Evolutionary conservation across 2,113 vertebrate species (phyloP).

Genomic region (Theristicus caerulescens): DNA sequence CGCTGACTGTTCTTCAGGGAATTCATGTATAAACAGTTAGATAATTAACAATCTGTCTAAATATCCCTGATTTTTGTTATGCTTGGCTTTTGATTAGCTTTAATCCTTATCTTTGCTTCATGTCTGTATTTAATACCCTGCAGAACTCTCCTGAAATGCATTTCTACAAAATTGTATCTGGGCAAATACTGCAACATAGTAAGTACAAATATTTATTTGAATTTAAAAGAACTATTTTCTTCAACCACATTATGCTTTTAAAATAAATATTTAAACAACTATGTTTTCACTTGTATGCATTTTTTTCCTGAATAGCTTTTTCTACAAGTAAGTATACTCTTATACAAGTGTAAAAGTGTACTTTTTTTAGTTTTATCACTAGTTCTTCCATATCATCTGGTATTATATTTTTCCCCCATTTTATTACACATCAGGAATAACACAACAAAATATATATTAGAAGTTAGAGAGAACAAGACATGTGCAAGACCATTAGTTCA

Average conservation of each 20-base stretch:
- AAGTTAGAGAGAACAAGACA: not conserved
- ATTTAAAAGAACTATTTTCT: not conserved
- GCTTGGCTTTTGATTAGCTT: conserved; percentile 11
- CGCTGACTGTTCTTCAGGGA: not conserved
- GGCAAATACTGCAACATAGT: not conserved
- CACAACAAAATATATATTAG: not conserved
- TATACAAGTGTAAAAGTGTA: not conserved
- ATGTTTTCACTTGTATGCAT: not conserved
- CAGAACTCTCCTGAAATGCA: not conserved
- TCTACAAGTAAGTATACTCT: not conserved
- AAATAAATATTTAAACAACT: not conserved
- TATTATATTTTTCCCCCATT: not conserved
- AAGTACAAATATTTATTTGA: not conserved
- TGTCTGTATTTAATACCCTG: not conserved
- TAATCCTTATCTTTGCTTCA: not conserved
- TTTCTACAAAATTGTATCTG: not conserved
- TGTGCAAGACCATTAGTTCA: not conserved
- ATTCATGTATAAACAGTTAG: conserved; percentile 3
- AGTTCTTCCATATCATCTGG: not conserved
- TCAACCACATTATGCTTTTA: not conserved
- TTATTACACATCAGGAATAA: not conserved
- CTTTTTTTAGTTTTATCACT: not conserved
- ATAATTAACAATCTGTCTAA: conserved; percentile 34
- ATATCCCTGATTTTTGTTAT: conserved; percentile 9
- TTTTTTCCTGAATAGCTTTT: not conserved